These are phyloP conservation scores for Trilocha varians DNA, from an alignment of 2,888 invertebrate species.

Conservation along the genomic window DNA sequence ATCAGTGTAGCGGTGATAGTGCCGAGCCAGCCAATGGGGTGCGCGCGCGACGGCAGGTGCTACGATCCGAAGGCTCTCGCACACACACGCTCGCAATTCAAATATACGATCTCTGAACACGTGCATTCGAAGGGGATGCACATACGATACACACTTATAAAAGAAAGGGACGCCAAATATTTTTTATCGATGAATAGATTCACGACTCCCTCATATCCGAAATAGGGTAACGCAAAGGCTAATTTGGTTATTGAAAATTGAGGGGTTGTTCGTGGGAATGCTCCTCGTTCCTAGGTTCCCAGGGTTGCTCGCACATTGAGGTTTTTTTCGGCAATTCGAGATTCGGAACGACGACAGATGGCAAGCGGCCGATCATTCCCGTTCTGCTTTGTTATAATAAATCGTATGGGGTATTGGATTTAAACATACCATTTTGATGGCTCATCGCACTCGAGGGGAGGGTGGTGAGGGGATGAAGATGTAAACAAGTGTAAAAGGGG, in stretches of 20 bases:
- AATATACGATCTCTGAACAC: constrained; percentile 69
- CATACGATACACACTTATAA: constrained; percentile 29
- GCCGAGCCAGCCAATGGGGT: constrained; percentile 57
- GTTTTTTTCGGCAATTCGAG: constrained; percentile 63
- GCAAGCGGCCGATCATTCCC: constrained; percentile 66
- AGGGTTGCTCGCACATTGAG: constrained; percentile 73
- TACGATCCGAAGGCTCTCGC: constrained; percentile 47
- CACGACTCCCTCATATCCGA: constrained; percentile 72
- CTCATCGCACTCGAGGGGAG: constrained; percentile 47
- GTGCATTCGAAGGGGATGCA: constrained; percentile 71
- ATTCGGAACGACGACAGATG: constrained; percentile 72
- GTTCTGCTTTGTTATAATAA: constrained; percentile 67
- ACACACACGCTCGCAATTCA: constrained; percentile 51
- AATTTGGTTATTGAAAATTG: constrained; percentile 75
- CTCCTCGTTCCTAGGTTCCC: constrained; percentile 76
- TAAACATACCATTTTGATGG: constrained; percentile 71
- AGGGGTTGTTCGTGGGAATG: constrained; percentile 79
- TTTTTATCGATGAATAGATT: constrained; percentile 71
- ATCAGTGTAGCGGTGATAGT: constrained; percentile 72
- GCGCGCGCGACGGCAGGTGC: constrained; percentile 67
- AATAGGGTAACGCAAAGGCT: constrained; percentile 75
- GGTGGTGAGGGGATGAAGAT: constrained; percentile 62
- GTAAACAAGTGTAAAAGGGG: constrained; percentile 74
- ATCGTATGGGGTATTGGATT: constrained; percentile 68
- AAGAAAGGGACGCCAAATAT: constrained; percentile 48